Base-by-base conservation (phyloP, 2,888 invertebrate genomes). In the Achlya flavicornis region DNA sequence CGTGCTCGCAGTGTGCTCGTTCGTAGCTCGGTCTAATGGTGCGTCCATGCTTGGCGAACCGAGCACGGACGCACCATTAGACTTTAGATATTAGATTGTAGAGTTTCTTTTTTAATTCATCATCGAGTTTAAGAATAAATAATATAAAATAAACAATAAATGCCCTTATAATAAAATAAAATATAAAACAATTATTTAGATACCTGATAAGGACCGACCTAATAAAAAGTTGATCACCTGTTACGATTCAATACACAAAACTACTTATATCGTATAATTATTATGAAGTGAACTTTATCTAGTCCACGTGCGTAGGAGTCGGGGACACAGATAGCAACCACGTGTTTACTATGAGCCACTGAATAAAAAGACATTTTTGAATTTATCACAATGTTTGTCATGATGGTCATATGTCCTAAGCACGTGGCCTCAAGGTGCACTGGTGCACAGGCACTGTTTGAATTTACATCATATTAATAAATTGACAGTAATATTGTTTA, bases 281-380 rank as follows among this genome's bases (percentile, higher is more conserved):
- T 10, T 53, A 53, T 53, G 16, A 53, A 53, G 19, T 53, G 53
- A 53, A 53, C 16, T 53, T 19, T 19, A 53, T 53, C 53, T 53
- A 19, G n/a, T 53, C 53, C 53, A 19, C 19, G 19, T 53, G 53
- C 10, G 53, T 10, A 19, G 10, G 53, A 53, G 10, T 53, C 0
- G 53, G 10, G 53, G 53, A 5, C 19, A 6, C 53, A 7, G 53
- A 53, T 53, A 53, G 8, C 19, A 10, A 10, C 6, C 19, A 53
- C 19, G 53, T 53, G 53, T 53, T 53, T 10, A 26, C 26, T 10
- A 48, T 53, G 8, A 53, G n/a, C 19, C 19, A 19, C 53, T 3
- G 19, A 53, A 53, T 53, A 19, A 10, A 53, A 10, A 53, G 19
- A 10, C 10, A 19, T 19, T 16, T 48, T 53, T 46, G 1, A 19